Evolutionary conservation across 2,888 invertebrate species (phyloP).

Genomic region (Palloptera scutellata): DNA sequence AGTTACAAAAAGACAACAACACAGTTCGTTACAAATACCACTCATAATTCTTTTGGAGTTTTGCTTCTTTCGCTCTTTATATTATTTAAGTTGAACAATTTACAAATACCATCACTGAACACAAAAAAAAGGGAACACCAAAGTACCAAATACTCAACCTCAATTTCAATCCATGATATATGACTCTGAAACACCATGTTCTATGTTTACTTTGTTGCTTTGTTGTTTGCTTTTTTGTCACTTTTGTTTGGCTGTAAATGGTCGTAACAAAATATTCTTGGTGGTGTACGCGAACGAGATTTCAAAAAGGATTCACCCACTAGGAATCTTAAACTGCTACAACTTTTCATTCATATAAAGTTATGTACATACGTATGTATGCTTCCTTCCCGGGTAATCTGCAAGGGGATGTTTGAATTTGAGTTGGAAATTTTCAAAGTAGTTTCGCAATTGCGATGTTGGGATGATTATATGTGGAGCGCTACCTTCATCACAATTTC

Average conservation of each 20-base stretch:
- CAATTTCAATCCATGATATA: conserved; percentile 21
- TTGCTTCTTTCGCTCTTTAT: neutral
- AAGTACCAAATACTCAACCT: neutral
- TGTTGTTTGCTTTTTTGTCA: conserved; percentile 3
- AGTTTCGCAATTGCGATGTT: conserved; percentile 16
- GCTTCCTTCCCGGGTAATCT: neutral
- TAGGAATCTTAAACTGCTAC: conserved; percentile 7
- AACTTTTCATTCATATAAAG: neutral
- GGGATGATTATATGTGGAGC: conserved; percentile 31
- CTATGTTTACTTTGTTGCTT: neutral
- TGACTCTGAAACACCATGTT: conserved; percentile 21
- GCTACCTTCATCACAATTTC: conserved; percentile 37
- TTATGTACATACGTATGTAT: neutral
- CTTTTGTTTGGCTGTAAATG: neutral
- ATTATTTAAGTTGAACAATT: neutral
- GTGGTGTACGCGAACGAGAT: conserved; percentile 13
- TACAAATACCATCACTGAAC: neutral
- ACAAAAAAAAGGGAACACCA: neutral
- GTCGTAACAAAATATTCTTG: conserved; percentile 36
- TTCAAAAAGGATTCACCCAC: conserved; percentile 23
- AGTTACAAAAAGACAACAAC: too few relatives aligned
- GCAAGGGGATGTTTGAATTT: neutral
- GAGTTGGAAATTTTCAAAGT: neutral
- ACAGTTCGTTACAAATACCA: neutral
- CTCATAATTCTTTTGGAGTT: conserved; percentile 11